Percentiles rank a stretch among this genome's conserved stretches.
Conservation (phyloP, 2,888 invertebrate genomes). For the Cecidostiba fungosa region DNA sequence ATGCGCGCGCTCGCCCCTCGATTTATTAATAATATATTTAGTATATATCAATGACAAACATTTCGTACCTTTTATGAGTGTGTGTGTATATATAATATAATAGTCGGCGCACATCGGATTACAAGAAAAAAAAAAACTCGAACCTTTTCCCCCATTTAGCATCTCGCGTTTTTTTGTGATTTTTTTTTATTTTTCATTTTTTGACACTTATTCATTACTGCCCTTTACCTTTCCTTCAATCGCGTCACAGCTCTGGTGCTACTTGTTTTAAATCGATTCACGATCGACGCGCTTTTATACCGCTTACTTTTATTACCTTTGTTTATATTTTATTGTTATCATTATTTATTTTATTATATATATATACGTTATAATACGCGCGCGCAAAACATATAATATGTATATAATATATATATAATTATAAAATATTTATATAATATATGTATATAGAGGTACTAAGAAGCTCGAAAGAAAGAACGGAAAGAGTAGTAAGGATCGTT, state of each 20-base stretch:
- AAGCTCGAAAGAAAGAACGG: constrained; percentile 66
- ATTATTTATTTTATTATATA: constrained; percentile 46
- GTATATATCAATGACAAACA: constrained; percentile 30
- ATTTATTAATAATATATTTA: not conserved
- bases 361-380: constrained; percentile 62
- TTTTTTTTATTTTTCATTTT: constrained; percentile 49
- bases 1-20: not conserved
- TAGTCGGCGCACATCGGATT: constrained; percentile 10
- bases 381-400: constrained; percentile 59
- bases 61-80: not conserved
- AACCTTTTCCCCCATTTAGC: constrained; percentile 42
- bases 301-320: constrained; percentile 54
- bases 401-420: constrained; percentile 58
- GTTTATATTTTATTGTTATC: constrained; percentile 57
- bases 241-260: constrained; percentile 65
- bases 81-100: not conserved
- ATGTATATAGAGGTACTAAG: constrained; percentile 65
- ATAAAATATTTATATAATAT: constrained; percentile 58
- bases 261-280: constrained; percentile 61
- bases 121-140: constrained; percentile 33
- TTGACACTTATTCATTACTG: constrained; percentile 64
- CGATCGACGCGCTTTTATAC: constrained; percentile 51
- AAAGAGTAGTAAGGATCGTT: constrained; percentile 64
- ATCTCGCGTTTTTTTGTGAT: constrained; percentile 24
- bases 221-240: constrained; percentile 63